Base-by-base conservation (phyloP, 2,797 vertebrate genomes). In the Brachyrhaphis roseni region DNA sequence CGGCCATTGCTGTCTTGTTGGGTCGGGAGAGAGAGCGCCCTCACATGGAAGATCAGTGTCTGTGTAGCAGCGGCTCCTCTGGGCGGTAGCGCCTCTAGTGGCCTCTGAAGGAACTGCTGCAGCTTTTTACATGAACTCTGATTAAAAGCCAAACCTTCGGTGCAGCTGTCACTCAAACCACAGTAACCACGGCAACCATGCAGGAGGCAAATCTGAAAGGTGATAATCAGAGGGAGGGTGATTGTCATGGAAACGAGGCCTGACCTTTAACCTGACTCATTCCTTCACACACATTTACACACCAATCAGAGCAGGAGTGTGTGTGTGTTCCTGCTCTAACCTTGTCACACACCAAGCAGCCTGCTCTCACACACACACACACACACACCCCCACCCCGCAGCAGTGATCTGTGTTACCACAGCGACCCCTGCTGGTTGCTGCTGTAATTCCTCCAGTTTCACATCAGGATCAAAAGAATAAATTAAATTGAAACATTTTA, bases 391-490 rank as follows among this genome's bases (percentile, higher is more conserved):
- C 59, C 46, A 31, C 11, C 28, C 45, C 39, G 31, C 53, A 47
- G 28, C n/a, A 16, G 72, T 51, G 18, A 53, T 28, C 1, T n/a
- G 43, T 70, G 82, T 45, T 39, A 46, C 83, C 75, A 82, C 78
- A 82, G 80, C 4, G 72, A 72, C 84, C 75, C 78, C 84, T 78
- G 78, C 80, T 55, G 77, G 10, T 20, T 55, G 23, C 10, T 55
- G 53, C 53, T 55, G 53, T 55, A 12, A 55, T n/a, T 55, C 26
- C 53, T 55, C 8, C 26, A 55, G 23, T 55, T 55, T 55, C 3
- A 55, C 23, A 12, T n/a, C 53, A n/a, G 26, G 16, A 55, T n/a
- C 10, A n/a, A 55, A 12, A 8, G 1, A 55, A n/a, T 53, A 20
- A 49, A 49, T 20, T 49, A 18, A 53, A 23, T 10, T 26, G 26